phyloP scores from a whole-genome alignment of 2,113 vertebrate species.

The Marmota monax region DNA sequence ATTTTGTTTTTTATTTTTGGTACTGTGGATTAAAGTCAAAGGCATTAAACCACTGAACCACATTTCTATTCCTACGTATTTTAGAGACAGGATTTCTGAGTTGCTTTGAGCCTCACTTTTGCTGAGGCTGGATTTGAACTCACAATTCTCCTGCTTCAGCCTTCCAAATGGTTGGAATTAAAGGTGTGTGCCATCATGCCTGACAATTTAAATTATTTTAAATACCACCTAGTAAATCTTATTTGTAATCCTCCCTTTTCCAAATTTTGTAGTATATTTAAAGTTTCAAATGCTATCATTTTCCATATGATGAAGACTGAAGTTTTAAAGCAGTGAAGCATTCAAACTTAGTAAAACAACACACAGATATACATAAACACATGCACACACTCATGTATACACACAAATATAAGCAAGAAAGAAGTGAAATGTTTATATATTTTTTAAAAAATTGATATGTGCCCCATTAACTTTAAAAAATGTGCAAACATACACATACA shows the following conservation, averaged over 20 bases:
- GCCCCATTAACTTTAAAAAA: background rate
- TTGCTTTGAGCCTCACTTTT: no score
- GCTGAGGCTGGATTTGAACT: no score
- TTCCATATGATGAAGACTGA: background rate
- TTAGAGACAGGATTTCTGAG: no score
- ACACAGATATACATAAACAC: background rate
- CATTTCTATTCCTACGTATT: no score
- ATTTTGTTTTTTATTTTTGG: no score
- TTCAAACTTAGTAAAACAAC: background rate
- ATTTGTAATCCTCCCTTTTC: background rate
- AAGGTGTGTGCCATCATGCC: no score
- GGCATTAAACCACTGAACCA: no score
- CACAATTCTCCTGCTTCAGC: no score
- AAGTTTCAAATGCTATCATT: background rate
- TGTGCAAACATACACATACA: background rate
- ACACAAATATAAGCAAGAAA: background rate
- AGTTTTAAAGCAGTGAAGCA: background rate
- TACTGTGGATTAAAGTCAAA: no score
- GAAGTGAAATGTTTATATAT: background rate
- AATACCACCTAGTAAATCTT: background rate
- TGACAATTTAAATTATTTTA: background rate
- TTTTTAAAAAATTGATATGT: background rate
- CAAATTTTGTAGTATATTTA: background rate
- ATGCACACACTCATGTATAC: background rate
- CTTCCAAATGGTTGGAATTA: no score